These are phyloP conservation scores for Aplysina aerophoba DNA, from an alignment of 37 sponge, comb jelly and placozoan genomes.

Conservation along the genomic window DNA sequence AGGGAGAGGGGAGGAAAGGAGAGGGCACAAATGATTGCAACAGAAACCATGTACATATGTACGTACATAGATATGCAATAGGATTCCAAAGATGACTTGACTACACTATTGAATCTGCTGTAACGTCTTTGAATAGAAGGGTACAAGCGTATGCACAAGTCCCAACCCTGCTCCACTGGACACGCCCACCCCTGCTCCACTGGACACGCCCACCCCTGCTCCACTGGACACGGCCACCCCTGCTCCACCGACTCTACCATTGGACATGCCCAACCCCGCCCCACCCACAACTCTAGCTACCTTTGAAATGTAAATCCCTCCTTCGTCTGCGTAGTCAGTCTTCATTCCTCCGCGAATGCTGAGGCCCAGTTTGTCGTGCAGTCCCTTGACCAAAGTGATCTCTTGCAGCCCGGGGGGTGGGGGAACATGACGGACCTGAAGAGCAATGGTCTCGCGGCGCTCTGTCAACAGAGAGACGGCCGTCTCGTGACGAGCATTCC, in stretches of 20 bases:
- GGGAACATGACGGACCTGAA: slow-evolving; percentile 78
- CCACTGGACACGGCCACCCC: background rate
- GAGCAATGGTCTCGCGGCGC: slow-evolving; percentile 57
- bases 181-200: background rate
- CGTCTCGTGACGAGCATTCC: slow-evolving; percentile 63
- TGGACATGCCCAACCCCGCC: background rate
- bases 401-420: slow-evolving; percentile 77
- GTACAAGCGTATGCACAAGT: too few species aligned
- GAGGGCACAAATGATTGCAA: too few species aligned
- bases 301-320: slow-evolving; percentile 88
- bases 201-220: background rate
- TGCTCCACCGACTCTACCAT: background rate
- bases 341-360: slow-evolving; percentile 83
- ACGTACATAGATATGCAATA: too few species aligned
- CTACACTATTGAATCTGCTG: too few species aligned
- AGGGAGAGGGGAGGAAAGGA: too few species aligned
- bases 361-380: slow-evolving; percentile 71
- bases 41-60: too few species aligned
- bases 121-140: too few species aligned
- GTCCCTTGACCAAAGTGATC: slow-evolving; percentile 43
- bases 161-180: too few species aligned
- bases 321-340: slow-evolving; percentile 74
- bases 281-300: slow-evolving; percentile 35
- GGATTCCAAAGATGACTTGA: too few species aligned
- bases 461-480: slow-evolving; percentile 72